phyloP scores from a whole-genome alignment of 2,888 invertebrate genomes.

The Mimas tiliae region DNA sequence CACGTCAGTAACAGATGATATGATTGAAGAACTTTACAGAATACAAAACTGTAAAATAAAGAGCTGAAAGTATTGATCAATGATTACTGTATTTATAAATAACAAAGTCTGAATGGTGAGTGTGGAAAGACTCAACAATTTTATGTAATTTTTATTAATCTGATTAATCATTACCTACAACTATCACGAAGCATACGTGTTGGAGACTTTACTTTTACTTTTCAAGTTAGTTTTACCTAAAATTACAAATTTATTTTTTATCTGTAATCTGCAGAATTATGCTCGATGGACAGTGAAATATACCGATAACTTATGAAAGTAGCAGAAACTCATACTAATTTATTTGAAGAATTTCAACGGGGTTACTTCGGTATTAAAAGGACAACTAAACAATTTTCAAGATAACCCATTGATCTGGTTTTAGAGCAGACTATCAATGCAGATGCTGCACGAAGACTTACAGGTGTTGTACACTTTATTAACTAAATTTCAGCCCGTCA shows the following conservation, averaged over 20 bases:
- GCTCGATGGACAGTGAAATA: constrained; percentile 36
- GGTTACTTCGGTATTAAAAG: constrained; percentile 43
- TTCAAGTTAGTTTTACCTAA: constrained; percentile 40
- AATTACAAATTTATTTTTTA: constrained; percentile 41
- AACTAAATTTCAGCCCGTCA: no score
- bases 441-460: constrained; percentile 30
- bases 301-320: constrained; percentile 39
- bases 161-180: constrained; percentile 32
- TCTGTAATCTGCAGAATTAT: constrained; percentile 41
- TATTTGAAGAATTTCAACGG: constrained; percentile 35
- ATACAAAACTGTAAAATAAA: no score
- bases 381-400: constrained; percentile 33
- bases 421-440: constrained; percentile 48
- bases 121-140: constrained; percentile 38
- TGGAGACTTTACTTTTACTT: constrained; percentile 44
- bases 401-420: constrained; percentile 40
- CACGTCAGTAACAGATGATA: no score
- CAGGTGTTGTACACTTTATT: no score
- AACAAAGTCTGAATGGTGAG: constrained; percentile 22
- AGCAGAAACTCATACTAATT: constrained; percentile 35
- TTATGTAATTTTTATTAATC: constrained; percentile 32
- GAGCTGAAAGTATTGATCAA: not conserved
- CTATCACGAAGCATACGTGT: constrained; percentile 39
- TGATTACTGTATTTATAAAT: not conserved
- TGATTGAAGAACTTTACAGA: not conserved